Base-by-base conservation (phyloP, 1,140 invertebrate genomes). In the Aplysia californica region DNA sequence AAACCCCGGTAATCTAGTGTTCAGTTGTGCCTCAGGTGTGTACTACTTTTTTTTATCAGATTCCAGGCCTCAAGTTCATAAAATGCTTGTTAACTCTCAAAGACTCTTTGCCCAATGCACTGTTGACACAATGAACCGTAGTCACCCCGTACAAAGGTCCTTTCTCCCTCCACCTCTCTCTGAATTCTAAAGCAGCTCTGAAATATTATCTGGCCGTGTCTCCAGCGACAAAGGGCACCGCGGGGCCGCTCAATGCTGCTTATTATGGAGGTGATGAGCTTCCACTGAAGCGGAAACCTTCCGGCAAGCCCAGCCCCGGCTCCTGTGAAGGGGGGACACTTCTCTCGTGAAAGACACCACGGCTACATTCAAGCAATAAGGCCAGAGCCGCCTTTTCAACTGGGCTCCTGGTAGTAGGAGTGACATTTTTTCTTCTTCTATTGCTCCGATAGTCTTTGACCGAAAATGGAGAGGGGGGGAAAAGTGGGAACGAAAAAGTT, bases 31-130 rank as follows among this genome's bases (percentile, higher is more conserved):
- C 6, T 59, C 6, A 15, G 6, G 31, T 15, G 31, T 10, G 41
- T 31, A 70, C 31, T 3, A 35, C 0, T 31, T 41, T 56, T 31
- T 70, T 56, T 69, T 29, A 70, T 70, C 68, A 55, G 68, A 70
- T 70, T 70, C 58, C 55, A 29, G 29, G 35, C 68, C 50, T 44
- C 68, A 21, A 73, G 70, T 73, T 73, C 70, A 73, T 73, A 73
- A 73, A 73, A 73, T 73, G 70, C 70, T 73, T 73, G 70, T 73
- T 73, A 73, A 41, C 41, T 61, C 70, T 73, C 35, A 73, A 73
- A 73, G 70, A 61, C 33, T 58, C 38, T 61, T 61, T 23, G 56
- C 70, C 29, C 55, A 73, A 59, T 36, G 31, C n/a, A 58, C 55
- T 61, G 41, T 73, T 73, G 56, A 73, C 56, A 73, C 70, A 73